Evolutionary conservation across 1,140 invertebrate genomes (phyloP).

Genomic region (Arion vulgaris): DNA sequence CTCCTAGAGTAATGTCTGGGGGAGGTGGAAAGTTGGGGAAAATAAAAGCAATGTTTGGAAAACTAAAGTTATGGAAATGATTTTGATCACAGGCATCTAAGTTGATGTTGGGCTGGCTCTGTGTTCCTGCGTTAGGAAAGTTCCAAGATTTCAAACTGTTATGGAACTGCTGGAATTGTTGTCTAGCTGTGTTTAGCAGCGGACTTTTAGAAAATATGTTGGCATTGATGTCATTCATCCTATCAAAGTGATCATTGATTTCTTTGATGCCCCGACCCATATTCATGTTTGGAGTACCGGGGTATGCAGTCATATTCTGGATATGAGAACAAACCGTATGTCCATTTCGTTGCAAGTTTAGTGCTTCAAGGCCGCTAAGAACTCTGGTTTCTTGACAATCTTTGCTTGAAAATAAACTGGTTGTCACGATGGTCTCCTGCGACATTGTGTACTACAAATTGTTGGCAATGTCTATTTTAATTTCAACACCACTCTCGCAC

Average conservation of each 20-base stretch:
- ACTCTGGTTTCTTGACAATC: constrained; percentile 26
- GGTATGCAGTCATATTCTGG: not conserved
- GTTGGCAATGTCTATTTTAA: not conserved
- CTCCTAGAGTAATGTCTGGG: constrained; percentile 14
- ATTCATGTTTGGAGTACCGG: not conserved
- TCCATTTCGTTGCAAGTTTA: not conserved
- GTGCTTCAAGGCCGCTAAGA: not conserved
- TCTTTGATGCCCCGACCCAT: not conserved
- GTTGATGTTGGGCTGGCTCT: constrained; percentile 27
- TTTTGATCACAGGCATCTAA: not conserved
- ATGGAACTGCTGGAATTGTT: constrained; percentile 11
- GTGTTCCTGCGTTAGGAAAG: not conserved
- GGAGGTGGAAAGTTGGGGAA: constrained; percentile 26
- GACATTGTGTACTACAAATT: not conserved
- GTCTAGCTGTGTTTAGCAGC: constrained; percentile 12
- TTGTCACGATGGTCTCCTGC: constrained; percentile 22
- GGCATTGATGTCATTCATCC: constrained; percentile 8
- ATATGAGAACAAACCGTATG: not conserved
- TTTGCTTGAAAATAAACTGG: constrained; percentile 9
- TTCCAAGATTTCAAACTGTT: not conserved
- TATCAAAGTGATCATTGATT: not conserved
- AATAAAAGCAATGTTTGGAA: constrained; percentile 11
- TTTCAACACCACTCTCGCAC: too few relatives aligned
- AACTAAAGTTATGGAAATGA: constrained; percentile 20
- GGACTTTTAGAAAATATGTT: constrained; percentile 21